Evolutionary conservation across 2,113 vertebrate species (phyloP), one percentile per base, ranked within the genome.

Genomic region (Malurus elegans): DNA sequence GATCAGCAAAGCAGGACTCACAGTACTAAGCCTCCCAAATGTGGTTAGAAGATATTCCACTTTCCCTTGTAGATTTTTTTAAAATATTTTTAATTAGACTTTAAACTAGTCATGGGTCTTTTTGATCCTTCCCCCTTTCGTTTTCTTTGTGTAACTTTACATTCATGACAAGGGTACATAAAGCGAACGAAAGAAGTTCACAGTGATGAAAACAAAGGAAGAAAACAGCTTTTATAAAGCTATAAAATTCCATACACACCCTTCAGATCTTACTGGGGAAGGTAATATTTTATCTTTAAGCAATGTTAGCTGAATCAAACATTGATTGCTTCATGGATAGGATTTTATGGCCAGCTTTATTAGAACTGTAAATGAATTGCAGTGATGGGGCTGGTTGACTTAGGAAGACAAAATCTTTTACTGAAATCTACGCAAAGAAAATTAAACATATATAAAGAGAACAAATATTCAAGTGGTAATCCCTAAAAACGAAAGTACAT

Each of bases 321-420:
- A 62, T 11, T 61, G 32, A 88, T 64, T 94, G 36, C 40, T 93
- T 38, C 45, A 47, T 31, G 36, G 44, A 18, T 19, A 85, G 18
- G 24, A 71, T 93, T 96, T 95, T 95, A 92, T 9, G 48, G 36
- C 67, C 69, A 84, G 51, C 40, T 93, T 95, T 88, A 79, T 83
- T 92, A 73, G 28, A 69, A 61, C 13, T 28, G 13, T 88, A 91
- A 96, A 62, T 90, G 69, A 93, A 12, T 15, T 88, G 19, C 80
- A 94, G 9, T 10, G 28, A 88, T 58, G 40, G 40, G 34, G 12
- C 53, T 71, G 28, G 50, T 61, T 95, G 80, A 65, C 38, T 71
- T 40, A 19, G 34, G 18, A 25, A 13, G 0, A 1, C 24, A 62
- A 44, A 19, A 6, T 13, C 4, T 9, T 67, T 60, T 20, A 19